Evolutionary conservation across 2,797 vertebrate species (phyloP).

Genomic region (Sebastes cheni): DNA sequence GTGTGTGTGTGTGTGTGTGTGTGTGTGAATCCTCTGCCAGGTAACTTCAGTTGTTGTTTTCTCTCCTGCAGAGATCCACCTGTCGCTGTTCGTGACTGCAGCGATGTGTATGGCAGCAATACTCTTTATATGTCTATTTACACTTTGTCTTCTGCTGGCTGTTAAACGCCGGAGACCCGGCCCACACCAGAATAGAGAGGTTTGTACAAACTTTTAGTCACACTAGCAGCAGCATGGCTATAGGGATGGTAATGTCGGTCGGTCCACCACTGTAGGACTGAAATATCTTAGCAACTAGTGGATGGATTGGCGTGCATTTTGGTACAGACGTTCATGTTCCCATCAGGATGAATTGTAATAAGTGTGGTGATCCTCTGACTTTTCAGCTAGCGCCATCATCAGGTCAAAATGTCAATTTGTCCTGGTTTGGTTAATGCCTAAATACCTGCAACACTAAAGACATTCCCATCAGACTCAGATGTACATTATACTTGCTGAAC

Average conservation of each 20-base stretch:
- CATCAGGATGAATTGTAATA: not conserved
- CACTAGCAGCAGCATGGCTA: not conserved
- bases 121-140: constrained; percentile 63
- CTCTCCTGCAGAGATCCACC: constrained; percentile 41
- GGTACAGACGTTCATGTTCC: not conserved
- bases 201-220: constrained; percentile 20
- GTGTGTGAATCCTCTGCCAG: not conserved
- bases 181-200: constrained; percentile 36
- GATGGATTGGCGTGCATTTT: not conserved
- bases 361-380: not conserved
- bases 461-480: no score
- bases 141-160: constrained; percentile 48
- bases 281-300: not conserved
- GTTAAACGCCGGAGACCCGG: constrained; percentile 6
- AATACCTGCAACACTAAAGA: not conserved
- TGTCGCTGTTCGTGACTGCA: constrained; percentile 45
- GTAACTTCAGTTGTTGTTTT: constrained; percentile 2
- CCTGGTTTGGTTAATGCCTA: not conserved
- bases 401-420: not conserved
- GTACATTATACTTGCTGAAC: not conserved
- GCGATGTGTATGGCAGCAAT: constrained; percentile 48
- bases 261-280: not conserved
- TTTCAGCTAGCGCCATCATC: not conserved
- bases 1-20: not conserved
- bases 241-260: no score